These are phyloP conservation scores for Drosophila rellima DNA, from an alignment of 2,888 invertebrate genomes.

Conservation along the genomic window DNA sequence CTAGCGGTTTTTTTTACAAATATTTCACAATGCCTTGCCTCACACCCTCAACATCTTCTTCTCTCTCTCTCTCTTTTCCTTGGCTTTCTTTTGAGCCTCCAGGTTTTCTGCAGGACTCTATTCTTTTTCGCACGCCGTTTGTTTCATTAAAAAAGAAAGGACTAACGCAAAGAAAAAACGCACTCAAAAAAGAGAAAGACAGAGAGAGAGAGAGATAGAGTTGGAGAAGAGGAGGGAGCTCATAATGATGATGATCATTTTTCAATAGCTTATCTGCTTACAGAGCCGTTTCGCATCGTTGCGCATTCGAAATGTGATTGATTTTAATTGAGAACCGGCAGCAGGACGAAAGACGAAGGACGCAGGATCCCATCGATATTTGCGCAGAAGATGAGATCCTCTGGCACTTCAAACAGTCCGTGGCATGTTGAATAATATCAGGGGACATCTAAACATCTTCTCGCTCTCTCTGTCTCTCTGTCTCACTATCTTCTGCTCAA, in stretches of 20 bases:
- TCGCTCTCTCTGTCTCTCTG: neutral
- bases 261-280: conserved; percentile 69
- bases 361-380: conserved; percentile 43
- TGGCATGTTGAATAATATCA: conserved; percentile 51
- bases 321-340: conserved; percentile 71
- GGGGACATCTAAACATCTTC: conserved; percentile 38
- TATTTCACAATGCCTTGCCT: conserved; percentile 28
- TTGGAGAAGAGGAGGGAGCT: neutral
- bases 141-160: conserved; percentile 44
- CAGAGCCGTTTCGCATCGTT: conserved; percentile 50
- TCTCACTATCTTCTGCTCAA: neutral
- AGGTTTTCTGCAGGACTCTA: conserved; percentile 31
- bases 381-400: conserved; percentile 49
- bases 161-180: conserved; percentile 20
- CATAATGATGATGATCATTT: conserved; percentile 51
- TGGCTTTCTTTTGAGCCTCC: conserved; percentile 25
- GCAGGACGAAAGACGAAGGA: conserved; percentile 18
- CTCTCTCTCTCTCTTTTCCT: conserved; percentile 13
- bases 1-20: conserved; percentile 74
- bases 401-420: conserved; percentile 45
- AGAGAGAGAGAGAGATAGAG: conserved; percentile 1
- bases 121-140: conserved; percentile 69
- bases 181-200: conserved; percentile 12
- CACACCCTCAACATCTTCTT: conserved; percentile 12
- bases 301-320: conserved; percentile 71